These are phyloP conservation scores for Chlorops oryzae DNA, from an alignment of 1,140 invertebrate species.

Conservation along the genomic window DNA sequence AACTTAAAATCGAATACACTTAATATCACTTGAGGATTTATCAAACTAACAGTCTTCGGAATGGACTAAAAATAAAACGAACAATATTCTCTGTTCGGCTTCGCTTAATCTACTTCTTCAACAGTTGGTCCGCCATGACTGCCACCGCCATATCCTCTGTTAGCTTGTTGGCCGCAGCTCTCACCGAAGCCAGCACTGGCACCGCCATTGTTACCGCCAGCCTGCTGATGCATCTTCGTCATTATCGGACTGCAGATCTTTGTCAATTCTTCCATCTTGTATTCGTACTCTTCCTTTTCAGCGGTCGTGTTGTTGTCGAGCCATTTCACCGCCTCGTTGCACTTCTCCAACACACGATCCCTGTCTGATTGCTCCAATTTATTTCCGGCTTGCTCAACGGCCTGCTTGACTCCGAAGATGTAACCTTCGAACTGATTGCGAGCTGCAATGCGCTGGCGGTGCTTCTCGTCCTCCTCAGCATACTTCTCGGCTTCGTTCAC, in stretches of 20 bases:
- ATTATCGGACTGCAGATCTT: conserved; percentile 54
- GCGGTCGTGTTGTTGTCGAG: conserved; percentile 58
- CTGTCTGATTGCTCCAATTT: conserved; percentile 59
- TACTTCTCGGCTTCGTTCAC: conserved; percentile 36
- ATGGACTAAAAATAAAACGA: background rate
- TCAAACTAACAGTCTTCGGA: background rate
- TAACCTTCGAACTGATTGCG: conserved; percentile 64
- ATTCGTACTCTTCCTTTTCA: conserved; percentile 60
- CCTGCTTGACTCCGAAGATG: conserved; percentile 62
- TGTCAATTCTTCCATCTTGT: conserved; percentile 54
- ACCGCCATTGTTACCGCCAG: conserved; percentile 3
- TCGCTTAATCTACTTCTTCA: conserved; percentile 31
- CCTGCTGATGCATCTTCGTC: conserved; percentile 50
- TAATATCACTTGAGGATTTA: no score
- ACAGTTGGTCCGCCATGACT: conserved; percentile 23
- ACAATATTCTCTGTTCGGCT: no score
- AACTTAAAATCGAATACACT: no score
- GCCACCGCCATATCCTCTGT: conserved; percentile 34
- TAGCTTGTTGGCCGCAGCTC: conserved; percentile 37
- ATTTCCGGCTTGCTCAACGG: conserved; percentile 51
- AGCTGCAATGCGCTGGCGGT: conserved; percentile 58
- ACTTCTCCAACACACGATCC: conserved; percentile 55
- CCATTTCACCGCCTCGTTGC: conserved; percentile 56
- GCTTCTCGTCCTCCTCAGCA: conserved; percentile 59
- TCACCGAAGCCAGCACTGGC: conserved; percentile 1